These are phyloP conservation scores for Macheiramphus alcinus DNA, from an alignment of 2,113 vertebrate genomes.

Conservation along the genomic window DNA sequence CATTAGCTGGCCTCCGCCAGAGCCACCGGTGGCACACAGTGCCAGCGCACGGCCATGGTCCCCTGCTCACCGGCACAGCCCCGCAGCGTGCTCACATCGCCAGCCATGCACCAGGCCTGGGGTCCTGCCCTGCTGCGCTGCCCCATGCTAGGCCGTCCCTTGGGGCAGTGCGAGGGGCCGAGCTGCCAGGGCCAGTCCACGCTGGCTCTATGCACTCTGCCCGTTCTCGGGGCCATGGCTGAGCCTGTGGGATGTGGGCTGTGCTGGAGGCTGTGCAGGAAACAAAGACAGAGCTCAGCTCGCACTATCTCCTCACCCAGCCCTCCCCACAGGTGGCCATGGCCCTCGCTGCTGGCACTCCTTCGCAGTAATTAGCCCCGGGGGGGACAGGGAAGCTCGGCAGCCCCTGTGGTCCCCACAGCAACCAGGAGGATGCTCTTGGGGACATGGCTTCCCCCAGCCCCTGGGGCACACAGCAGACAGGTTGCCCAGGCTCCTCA, in stretches of 20 bases:
- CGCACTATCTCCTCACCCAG: too few species aligned
- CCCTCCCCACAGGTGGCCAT: background rate
- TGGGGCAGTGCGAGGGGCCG: rapidly evolving
- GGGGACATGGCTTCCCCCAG: background rate
- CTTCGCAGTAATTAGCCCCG: background rate
- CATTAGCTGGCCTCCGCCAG: background rate
- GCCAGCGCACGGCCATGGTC: background rate
- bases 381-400: rapidly evolving
- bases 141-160: rapidly evolving
- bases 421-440: background rate
- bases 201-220: background rate
- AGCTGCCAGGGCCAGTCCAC: background rate
- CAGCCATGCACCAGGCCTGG: too few species aligned
- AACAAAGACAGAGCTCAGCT: background rate
- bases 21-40: rapidly evolving
- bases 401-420: background rate
- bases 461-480: background rate
- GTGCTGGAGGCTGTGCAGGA: background rate
- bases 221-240: rapidly evolving
- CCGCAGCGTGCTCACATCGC: rapidly evolving
- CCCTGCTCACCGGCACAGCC: rapidly evolving
- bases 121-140: background rate
- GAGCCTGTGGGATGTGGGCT: background rate
- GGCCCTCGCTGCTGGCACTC: background rate
- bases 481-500: rapidly evolving